Base-by-base conservation (phyloP, 2,888 invertebrate genomes). In the Mayetiola destructor region DNA sequence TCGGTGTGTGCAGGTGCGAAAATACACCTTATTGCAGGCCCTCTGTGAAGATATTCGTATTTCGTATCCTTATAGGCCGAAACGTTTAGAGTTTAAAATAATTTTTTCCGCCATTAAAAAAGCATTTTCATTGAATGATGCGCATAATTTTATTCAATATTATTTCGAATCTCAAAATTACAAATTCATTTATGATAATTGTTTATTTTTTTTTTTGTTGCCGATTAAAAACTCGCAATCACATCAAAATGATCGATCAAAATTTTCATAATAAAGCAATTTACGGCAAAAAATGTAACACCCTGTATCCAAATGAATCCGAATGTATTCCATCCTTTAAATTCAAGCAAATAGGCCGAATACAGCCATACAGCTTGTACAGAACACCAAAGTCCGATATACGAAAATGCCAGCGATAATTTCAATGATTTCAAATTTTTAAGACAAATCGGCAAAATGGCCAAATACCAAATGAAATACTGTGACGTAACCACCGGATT, bases 401-500 rank as follows among this genome's bases (percentile, higher is more conserved):
- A 64, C 18, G 85, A 68, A 9, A 80, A 63, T 1, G 79, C 58
- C 0, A 78, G 76, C 58, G 73, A 71, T 10, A 68, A 69, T 8
- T 74, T 64, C 3, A 77, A 72, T 59, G 84, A 73, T 60, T 76
- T 76, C 29, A 92, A 77, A 65, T 81, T 80, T 61, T 87, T 85
- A 1, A 85, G 71, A 59, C 88, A 82, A 21, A 93, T 66, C 0
- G 99, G 97, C 18, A 97, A 70, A 8, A 97, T 70, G 1, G 90
- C 86, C 59, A 97, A 71, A 67, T 93, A 94, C 99, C 99, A 99
- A 55, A 97, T 79, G 64, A 95, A 95, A 69, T 96, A 96, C 67
- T 96, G 99, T 5, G 96, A 94, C 0, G 99, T 99, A 67, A 94
- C 80, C 0, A 99, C 97, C 63, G 91, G 88, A 73, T 99, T 99